Evolutionary conservation across 2,888 invertebrate species (phyloP).

Genomic region (Azorinus chamasolen): DNA sequence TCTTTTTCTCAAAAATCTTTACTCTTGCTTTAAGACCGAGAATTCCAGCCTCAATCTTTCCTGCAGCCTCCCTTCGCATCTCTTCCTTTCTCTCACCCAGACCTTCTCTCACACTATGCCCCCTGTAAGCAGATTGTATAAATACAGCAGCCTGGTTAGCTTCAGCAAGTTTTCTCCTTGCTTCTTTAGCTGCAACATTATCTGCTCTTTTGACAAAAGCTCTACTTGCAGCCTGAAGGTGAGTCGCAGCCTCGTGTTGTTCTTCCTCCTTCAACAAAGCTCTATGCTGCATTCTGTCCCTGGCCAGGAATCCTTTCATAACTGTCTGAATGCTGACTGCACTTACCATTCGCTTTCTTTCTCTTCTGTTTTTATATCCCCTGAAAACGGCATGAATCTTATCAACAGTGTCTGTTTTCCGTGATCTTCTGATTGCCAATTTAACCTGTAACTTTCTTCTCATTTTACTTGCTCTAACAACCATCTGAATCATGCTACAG

Average conservation of each 20-base stretch:
- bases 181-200: conserved; percentile 29
- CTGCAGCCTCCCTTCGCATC: conserved; percentile 13
- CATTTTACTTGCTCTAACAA: conserved; percentile 46
- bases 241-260: conserved; percentile 8
- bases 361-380: conserved; percentile 28
- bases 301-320: conserved; percentile 27
- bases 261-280: conserved; percentile 4
- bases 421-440: conserved; percentile 32
- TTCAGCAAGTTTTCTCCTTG: conserved; percentile 8
- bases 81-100: conserved; percentile 16
- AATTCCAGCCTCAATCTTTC: conserved; percentile 30
- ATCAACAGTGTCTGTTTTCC: conserved; percentile 41
- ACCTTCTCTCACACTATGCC: conserved; percentile 28
- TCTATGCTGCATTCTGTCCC: conserved; percentile 15
- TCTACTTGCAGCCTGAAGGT: conserved; percentile 19
- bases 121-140: conserved; percentile 36
- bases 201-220: conserved; percentile 22
- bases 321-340: conserved; percentile 43
- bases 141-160: conserved; percentile 33
- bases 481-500: conserved; percentile 51
- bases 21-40: conserved; percentile 33
- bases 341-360: conserved; percentile 8
- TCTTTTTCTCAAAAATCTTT: conserved; percentile 11
- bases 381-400: conserved; percentile 43
- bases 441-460: conserved; percentile 45